Evolutionary conservation across 2,797 vertebrate genomes (phyloP).

Genomic region (Rhinatrema bivittatum): DNA sequence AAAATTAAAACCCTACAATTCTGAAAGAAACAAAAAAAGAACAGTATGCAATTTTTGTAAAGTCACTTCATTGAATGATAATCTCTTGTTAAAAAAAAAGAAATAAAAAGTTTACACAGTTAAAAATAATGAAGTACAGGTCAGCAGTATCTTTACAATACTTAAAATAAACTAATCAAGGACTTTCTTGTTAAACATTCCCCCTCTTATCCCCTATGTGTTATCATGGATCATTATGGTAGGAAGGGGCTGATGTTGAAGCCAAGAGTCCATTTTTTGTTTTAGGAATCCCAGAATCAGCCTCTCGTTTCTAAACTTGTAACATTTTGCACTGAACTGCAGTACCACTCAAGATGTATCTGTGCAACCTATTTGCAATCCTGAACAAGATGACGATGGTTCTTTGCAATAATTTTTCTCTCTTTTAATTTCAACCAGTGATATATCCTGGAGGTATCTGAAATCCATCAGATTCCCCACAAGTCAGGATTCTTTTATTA

Average conservation of each 20-base stretch:
- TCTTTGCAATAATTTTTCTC: constrained; percentile 68
- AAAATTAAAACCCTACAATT: constrained; percentile 66
- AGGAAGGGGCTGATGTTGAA: constrained; percentile 66
- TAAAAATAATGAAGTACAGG: constrained; percentile 94
- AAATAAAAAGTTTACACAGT: constrained; percentile 81
- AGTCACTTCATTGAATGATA: constrained; percentile 75
- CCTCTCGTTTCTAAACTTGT: no score
- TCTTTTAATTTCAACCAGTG: constrained; percentile 68
- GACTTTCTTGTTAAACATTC: constrained; percentile 73
- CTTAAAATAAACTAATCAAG: constrained; percentile 98
- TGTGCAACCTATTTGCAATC: constrained; percentile 61
- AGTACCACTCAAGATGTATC: constrained; percentile 52
- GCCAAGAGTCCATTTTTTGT: constrained; percentile 63
- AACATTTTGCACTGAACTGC: constrained; percentile 59
- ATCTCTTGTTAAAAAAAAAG: constrained; percentile 75
- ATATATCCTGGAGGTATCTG: constrained; percentile 80
- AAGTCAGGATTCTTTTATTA: constrained; percentile 76
- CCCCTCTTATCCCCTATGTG: constrained; percentile 63
- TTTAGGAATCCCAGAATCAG: constrained; percentile 60
- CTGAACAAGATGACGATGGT: constrained; percentile 60
- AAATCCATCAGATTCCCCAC: constrained; percentile 74
- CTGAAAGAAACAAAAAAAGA: constrained; percentile 63
- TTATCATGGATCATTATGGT: constrained; percentile 72
- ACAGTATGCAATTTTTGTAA: constrained; percentile 70
- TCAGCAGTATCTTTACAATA: constrained; percentile 96